Percentiles rank a stretch among this genome's conserved stretches.
phyloP scores from a whole-genome alignment of 2,113 vertebrate genomes.

The Tachycineta bicolor region DNA sequence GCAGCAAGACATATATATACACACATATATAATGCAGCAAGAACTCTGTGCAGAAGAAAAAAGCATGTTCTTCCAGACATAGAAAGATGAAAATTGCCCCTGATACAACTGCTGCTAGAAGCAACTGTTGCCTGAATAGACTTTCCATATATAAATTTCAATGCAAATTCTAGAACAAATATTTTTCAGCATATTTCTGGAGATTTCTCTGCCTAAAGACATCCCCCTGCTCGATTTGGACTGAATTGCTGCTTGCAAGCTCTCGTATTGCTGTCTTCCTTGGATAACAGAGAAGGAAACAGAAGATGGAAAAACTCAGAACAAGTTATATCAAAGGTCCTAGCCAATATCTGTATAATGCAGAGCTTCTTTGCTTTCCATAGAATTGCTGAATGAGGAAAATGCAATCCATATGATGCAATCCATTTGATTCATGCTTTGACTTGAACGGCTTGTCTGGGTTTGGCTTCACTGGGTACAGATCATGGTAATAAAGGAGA shows the following conservation, averaged over 20 bases:
- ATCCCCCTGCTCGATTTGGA: background rate
- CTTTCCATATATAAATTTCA: background rate
- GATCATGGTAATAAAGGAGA: background rate
- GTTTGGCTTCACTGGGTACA: background rate
- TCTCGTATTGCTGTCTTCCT: background rate
- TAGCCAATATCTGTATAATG: background rate
- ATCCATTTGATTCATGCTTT: conserved; percentile 45
- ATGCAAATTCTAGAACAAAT: background rate
- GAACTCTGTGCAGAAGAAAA: background rate
- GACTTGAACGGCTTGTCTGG: background rate
- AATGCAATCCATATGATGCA: conserved; percentile 17
- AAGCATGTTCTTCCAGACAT: background rate
- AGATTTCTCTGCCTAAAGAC: background rate
- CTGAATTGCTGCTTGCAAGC: background rate
- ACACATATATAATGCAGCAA: background rate
- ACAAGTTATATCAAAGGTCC: conserved; percentile 20
- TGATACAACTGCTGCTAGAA: background rate
- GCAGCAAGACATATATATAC: background rate
- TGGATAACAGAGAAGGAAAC: background rate
- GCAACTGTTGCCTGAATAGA: background rate
- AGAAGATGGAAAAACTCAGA: conserved; percentile 2
- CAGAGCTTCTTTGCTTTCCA: conserved; percentile 13
- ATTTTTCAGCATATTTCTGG: background rate
- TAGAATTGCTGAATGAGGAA: conserved; percentile 34
- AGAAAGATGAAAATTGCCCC: background rate